phyloP scores from a whole-genome alignment of 2,888 invertebrate species.

The Elysia crispata region DNA sequence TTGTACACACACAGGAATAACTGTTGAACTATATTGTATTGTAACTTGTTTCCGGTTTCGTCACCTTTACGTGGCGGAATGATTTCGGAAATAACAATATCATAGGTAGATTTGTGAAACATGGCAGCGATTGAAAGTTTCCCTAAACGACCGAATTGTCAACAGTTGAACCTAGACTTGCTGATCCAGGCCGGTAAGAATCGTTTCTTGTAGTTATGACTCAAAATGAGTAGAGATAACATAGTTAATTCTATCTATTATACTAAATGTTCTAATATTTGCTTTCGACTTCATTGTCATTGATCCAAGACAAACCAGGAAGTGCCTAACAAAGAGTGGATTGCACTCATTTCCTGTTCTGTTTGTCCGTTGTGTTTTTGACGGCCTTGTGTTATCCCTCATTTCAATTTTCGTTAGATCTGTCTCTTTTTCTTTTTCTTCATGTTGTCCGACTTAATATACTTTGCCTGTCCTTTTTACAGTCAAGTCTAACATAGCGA shows the following conservation, averaged over 20 bases:
- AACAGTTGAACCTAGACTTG: conserved; percentile 63
- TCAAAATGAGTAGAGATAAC: neutral
- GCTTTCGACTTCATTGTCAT: conserved; percentile 26
- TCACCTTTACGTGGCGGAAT: conserved; percentile 53
- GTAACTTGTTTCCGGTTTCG: conserved; percentile 52
- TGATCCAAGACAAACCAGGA: conserved; percentile 63
- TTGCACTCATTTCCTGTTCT: conserved; percentile 61
- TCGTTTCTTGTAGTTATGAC: neutral
- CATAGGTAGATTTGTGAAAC: conserved; percentile 44
- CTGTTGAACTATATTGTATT: conserved; percentile 31
- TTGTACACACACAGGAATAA: too few species aligned
- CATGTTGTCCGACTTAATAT: too few species aligned
- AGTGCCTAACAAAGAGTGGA: conserved; percentile 61
- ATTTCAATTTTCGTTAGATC: too few species aligned
- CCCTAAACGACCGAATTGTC: conserved; percentile 43
- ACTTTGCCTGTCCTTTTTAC: too few species aligned
- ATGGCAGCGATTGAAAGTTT: conserved; percentile 53
- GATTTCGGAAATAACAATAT: conserved; percentile 51
- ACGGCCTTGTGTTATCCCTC: neutral
- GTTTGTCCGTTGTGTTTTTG: conserved; percentile 45
- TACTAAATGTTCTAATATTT: too few species aligned
- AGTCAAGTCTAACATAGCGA: too few species aligned
- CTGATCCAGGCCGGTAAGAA: conserved; percentile 68
- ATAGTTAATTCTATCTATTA: too few species aligned
- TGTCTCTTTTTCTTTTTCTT: too few species aligned